Conservation (phyloP, 2,113 vertebrate genomes). For the Neogale vison region DNA sequence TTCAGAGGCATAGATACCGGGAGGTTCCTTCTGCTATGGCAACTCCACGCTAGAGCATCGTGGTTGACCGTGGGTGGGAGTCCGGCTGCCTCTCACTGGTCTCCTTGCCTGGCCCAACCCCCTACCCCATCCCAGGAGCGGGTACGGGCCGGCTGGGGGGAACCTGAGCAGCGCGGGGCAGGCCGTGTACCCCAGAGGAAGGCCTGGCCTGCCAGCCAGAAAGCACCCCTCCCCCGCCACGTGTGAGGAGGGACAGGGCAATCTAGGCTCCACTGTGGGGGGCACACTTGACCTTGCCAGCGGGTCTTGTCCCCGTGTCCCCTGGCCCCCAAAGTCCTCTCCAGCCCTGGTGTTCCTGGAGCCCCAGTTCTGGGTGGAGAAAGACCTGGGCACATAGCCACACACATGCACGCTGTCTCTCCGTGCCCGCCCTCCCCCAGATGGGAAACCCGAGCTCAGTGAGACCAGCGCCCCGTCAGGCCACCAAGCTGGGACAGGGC, state of each 20-base stretch:
- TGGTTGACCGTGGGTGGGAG: neutral
- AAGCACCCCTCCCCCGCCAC: neutral
- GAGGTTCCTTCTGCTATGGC: neutral
- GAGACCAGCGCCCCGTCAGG: neutral
- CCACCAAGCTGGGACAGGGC: neutral
- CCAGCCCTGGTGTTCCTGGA: neutral
- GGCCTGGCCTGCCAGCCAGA: neutral
- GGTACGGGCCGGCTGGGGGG: neutral
- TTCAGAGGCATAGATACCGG: accelerated
- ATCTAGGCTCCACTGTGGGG: neutral
- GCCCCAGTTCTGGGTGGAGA: neutral
- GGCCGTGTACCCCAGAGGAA: neutral
- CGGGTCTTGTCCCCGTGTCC: neutral
- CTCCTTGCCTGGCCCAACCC: neutral
- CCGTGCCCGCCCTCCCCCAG: neutral
- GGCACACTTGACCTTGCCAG: neutral
- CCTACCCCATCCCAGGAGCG: accelerated
- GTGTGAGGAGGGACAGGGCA: neutral
- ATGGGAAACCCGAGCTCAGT: neutral
- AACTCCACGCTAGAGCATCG: accelerated
- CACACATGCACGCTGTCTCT: accelerated
- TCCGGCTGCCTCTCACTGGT: too few relatives aligned
- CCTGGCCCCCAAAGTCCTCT: neutral
- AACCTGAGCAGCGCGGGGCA: neutral
- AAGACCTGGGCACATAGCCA: accelerated